phyloP scores from a whole-genome alignment of 2,797 vertebrate species.

The Helicolenus hilgendorfi region DNA sequence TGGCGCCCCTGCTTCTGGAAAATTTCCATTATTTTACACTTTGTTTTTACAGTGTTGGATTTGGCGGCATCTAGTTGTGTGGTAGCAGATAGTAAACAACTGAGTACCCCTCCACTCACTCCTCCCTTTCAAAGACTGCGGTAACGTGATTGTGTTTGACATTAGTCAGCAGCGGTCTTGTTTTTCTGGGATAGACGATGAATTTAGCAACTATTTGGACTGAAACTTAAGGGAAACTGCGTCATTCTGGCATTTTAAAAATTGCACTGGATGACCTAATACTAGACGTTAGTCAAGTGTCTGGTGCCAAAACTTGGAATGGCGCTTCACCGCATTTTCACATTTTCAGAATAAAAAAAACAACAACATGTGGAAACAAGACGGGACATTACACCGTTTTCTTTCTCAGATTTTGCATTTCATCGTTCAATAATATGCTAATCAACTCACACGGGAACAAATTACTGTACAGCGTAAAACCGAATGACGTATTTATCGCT shows the following conservation, averaged over 20 bases:
- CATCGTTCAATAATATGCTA: conserved; percentile 9
- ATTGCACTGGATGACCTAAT: conserved; percentile 12
- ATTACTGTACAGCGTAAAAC: neutral
- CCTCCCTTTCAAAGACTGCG: neutral
- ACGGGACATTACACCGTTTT: neutral
- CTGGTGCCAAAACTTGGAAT: neutral
- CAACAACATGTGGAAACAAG: neutral
- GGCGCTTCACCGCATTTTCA: conserved; percentile 18
- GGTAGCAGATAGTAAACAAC: too few species aligned
- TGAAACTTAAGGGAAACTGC: neutral
- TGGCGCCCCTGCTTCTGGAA: too few species aligned
- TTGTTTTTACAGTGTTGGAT: neutral
- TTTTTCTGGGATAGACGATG: neutral
- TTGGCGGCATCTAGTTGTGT: neutral
- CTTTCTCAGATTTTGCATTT: neutral
- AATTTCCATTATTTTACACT: too few species aligned
- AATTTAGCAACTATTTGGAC: conserved; percentile 12
- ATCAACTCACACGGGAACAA: neutral
- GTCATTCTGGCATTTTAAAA: conserved; percentile 11
- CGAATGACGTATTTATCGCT: neutral
- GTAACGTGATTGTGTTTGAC: neutral
- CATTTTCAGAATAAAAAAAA: neutral
- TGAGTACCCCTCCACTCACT: neutral
- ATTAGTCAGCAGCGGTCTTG: conserved; percentile 6
- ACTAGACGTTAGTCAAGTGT: neutral